These are phyloP conservation scores for Macrostomum lignano DNA, from an alignment of 1,140 invertebrate species.

Conservation along the genomic window DNA sequence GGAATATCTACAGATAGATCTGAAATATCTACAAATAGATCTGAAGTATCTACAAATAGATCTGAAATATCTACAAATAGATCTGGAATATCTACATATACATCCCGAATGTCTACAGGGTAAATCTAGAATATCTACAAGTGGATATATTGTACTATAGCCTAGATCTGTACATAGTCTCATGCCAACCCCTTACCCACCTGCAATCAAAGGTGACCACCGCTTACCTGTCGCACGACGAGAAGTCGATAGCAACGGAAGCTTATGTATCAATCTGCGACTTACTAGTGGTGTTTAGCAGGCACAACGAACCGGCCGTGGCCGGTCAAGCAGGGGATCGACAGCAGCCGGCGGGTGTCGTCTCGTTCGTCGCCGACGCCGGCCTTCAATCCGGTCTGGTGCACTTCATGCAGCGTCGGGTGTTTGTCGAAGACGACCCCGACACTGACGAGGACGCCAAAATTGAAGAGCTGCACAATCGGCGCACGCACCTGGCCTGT, in stretches of 20 bases:
- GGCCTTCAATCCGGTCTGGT: constrained; percentile 51
- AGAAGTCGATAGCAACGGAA: constrained; percentile 25
- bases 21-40: too few species aligned
- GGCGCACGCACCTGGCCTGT: constrained; percentile 69
- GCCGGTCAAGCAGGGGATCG: neutral
- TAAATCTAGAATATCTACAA: too few species aligned
- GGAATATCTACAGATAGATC: too few species aligned
- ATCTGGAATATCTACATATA: too few species aligned
- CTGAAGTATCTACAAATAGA: too few species aligned
- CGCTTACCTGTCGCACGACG: neutral
- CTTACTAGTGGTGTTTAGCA: constrained; percentile 68
- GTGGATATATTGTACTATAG: too few species aligned
- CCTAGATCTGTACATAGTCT: too few species aligned
- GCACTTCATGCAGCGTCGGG: constrained; percentile 64
- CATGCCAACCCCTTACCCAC: too few species aligned
- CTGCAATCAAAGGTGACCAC: constrained; percentile 9
- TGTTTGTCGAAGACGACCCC: constrained; percentile 57
- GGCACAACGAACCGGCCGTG: constrained; percentile 34
- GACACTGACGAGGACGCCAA: constrained; percentile 59
- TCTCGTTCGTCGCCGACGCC: constrained; percentile 11
- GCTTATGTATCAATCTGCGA: constrained; percentile 80
- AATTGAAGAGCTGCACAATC: constrained; percentile 79
- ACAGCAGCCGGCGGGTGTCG: neutral
- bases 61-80: too few species aligned
- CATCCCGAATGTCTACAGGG: too few species aligned